These are phyloP conservation scores for Malurus leucopterus DNA, from an alignment of 2,797 vertebrate species.

Conservation along the genomic window DNA sequence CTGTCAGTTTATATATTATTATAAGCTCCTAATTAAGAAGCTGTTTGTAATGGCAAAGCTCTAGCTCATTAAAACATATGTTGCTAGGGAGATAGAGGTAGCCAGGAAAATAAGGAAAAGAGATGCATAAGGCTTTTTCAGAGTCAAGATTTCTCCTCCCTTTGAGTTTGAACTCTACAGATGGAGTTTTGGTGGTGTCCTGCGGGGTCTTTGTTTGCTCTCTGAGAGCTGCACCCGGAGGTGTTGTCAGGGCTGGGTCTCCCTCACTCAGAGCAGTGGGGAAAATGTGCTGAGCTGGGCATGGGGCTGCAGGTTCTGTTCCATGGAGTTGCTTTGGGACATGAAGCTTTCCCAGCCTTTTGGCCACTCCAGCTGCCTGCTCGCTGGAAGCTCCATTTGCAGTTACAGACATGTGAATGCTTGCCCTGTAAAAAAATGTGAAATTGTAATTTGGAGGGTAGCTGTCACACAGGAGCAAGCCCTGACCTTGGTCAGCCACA, in stretches of 20 bases:
- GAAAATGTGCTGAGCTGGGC: background rate
- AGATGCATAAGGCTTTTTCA: background rate
- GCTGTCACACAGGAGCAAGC: background rate
- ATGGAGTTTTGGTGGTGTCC: background rate
- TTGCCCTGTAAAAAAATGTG: background rate
- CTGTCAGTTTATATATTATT: slow-evolving; percentile 31
- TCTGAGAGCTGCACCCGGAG: background rate
- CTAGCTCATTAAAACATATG: background rate
- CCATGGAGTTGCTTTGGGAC: background rate
- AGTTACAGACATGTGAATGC: background rate
- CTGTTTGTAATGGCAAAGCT: slow-evolving; percentile 24
- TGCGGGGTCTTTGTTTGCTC: background rate
- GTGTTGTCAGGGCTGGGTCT: background rate
- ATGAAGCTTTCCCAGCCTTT: background rate
- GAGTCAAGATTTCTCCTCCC: background rate
- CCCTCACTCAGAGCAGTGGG: background rate
- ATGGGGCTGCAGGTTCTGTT: rapidly evolving
- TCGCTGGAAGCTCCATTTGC: background rate
- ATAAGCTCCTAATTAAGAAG: slow-evolving; percentile 45
- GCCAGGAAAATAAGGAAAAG: background rate
- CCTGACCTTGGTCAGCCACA: background rate
- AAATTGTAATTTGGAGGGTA: background rate
- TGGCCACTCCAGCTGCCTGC: background rate
- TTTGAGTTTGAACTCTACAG: background rate
- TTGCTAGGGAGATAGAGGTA: background rate